Base-by-base conservation (phyloP, 2,113 vertebrate species). In the Apodemus sylvaticus region DNA sequence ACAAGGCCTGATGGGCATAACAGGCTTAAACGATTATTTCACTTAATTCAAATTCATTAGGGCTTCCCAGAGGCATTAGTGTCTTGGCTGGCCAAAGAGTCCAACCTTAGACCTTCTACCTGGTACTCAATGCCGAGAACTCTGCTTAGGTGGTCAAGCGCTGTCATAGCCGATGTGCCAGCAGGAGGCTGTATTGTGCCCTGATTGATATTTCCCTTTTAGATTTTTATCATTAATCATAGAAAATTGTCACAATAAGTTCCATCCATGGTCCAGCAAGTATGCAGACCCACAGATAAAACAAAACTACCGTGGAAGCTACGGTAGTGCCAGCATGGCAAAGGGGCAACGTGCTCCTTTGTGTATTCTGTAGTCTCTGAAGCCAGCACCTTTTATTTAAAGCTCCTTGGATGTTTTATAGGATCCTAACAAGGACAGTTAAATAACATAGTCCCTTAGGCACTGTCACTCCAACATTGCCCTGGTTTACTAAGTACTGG, bases 371-470 rank as follows among this genome's bases (percentile, higher is more conserved):
- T 31, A 22, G 55, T 73, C 45, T 68, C 83, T 51, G 83, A 93
- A 92, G 60, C 88, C 85, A 90, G 79, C 2, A 45, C 9, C 79
- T 85, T 90, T 83, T 39, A 45, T 88, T 81, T 79, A 87, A 58
- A 71, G 62, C 48, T 16, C 53, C 51, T 96, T 95, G 93, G 93
- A 93, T 94, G 55, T 91, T 73, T 85, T 91, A 87, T 64, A 92
- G 86, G 62, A 85, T 77, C 83, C 92, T 96, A 97, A 97, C 95
- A 90, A 96, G 34, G 45, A 78, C n/a, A 82, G 95, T 71, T 96
- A 86, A 73, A 81, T 95, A 97, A 94, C 93, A 90, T 70, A 82
- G 74, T 86, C 60, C 45, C 86, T 85, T 90, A 91, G 81, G 82
- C 73, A 53, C 14, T 42, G 96, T 86, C 92, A 90, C 92, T 90